Conservation (phyloP, 2,888 invertebrate species). For the Pseudococcus jackbeardsleyi region DNA sequence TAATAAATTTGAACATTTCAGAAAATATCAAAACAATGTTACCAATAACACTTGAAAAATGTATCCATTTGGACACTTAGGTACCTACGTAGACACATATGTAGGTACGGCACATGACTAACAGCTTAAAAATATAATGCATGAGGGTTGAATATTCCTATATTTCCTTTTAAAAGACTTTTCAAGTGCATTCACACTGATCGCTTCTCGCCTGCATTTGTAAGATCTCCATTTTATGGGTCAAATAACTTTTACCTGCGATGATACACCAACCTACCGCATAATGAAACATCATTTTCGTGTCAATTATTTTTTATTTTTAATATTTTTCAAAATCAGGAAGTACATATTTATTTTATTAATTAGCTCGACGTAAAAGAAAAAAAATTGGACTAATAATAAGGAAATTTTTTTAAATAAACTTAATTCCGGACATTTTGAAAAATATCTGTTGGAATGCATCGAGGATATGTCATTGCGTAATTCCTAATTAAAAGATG, state of each 20-base stretch:
- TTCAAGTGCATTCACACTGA: slow-evolving; percentile 13
- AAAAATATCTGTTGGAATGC: not conserved
- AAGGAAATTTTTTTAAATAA: too few relatives aligned
- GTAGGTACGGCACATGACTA: not conserved
- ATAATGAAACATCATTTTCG: too few relatives aligned
- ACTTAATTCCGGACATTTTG: too few relatives aligned
- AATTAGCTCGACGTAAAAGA: too few relatives aligned
- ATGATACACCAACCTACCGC: not conserved
- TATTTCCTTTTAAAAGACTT: not conserved
- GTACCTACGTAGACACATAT: not conserved
- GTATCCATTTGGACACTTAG: not conserved
- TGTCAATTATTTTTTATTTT: too few relatives aligned
- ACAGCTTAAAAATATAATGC: not conserved
- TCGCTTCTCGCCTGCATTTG: not conserved
- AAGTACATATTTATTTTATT: too few relatives aligned
- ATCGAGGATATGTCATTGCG: not conserved
- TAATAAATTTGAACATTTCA: not conserved
- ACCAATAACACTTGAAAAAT: not conserved
- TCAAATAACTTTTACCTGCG: too few relatives aligned
- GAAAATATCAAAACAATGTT: not conserved
- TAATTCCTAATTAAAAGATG: not conserved
- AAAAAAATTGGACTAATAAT: too few relatives aligned
- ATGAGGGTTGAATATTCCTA: not conserved
- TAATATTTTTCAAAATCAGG: too few relatives aligned
- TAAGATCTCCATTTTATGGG: not conserved